These are phyloP conservation scores for Ptychochromis oligacanthus DNA, from an alignment of 2,113 vertebrate species.

Conservation along the genomic window DNA sequence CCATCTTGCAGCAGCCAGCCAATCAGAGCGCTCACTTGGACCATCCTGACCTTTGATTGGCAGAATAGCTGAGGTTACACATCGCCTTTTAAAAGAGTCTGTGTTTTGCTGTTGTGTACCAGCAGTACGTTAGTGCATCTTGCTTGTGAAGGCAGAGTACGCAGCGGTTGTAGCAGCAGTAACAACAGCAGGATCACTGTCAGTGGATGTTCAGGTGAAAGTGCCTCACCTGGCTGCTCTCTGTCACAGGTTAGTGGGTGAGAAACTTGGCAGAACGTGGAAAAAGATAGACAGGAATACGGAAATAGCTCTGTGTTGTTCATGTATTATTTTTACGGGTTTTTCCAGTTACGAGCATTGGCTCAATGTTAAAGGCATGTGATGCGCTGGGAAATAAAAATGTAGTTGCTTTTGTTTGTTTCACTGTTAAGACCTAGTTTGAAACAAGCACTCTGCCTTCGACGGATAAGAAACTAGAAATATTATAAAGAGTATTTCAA, in stretches of 20 bases:
- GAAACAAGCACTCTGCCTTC: neutral
- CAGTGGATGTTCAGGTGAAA: neutral
- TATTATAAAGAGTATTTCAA: neutral
- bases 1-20: neutral
- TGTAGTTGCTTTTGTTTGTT: neutral
- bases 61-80: constrained; percentile 12
- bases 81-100: neutral
- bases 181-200: neutral
- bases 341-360: neutral
- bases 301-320: neutral
- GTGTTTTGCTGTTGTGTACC: neutral
- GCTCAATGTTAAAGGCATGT: neutral
- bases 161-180: constrained; percentile 3
- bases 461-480: neutral
- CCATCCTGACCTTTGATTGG: constrained; percentile 46
- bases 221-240: constrained; percentile 9
- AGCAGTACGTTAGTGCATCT: neutral
- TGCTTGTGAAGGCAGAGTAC: neutral
- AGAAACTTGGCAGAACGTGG: neutral
- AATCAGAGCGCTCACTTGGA: neutral
- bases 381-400: neutral
- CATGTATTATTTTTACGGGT: neutral
- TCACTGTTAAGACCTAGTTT: neutral
- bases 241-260: constrained; percentile 42
- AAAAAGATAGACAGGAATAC: neutral